These are phyloP conservation scores for Diachasmimorpha longicaudata DNA, from an alignment of 1,140 invertebrate genomes.

Conservation along the genomic window DNA sequence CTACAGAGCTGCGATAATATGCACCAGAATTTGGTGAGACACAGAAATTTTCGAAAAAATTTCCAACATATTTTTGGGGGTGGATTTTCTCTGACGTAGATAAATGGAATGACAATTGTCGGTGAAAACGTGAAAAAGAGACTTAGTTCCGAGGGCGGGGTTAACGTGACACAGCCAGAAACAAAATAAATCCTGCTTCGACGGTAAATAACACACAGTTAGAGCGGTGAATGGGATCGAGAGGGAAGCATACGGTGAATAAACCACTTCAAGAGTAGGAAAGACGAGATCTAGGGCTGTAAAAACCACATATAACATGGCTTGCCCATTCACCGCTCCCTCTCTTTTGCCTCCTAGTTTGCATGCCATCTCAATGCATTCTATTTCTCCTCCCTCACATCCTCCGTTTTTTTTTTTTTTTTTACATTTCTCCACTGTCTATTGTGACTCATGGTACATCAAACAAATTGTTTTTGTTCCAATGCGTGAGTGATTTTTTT, in stretches of 20 bases:
- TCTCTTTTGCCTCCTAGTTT: neutral
- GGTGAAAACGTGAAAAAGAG: neutral
- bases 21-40: too few relatives aligned
- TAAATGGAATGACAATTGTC: neutral
- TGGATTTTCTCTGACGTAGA: neutral
- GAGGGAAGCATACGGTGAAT: conserved; percentile 23
- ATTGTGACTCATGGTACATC: neutral
- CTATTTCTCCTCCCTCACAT: neutral
- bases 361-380: neutral
- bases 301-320: conserved; percentile 15
- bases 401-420: neutral
- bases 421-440: neutral
- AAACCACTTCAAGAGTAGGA: conserved; percentile 19
- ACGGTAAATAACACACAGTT: conserved; percentile 36
- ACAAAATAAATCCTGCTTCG: conserved; percentile 35
- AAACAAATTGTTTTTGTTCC: conserved; percentile 20
- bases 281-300: conserved; percentile 12
- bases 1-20: too few relatives aligned
- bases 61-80: too few relatives aligned
- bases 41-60: too few relatives aligned
- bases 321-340: neutral
- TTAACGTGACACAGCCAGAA: conserved; percentile 29
- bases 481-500: conserved; percentile 26
- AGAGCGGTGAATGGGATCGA: conserved; percentile 32
- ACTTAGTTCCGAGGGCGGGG: conserved; percentile 6